Evolutionary conservation across 2,113 vertebrate genomes (phyloP), one percentile per base, ranked within the genome.

Genomic region (Melanostigma gelatinosum): DNA sequence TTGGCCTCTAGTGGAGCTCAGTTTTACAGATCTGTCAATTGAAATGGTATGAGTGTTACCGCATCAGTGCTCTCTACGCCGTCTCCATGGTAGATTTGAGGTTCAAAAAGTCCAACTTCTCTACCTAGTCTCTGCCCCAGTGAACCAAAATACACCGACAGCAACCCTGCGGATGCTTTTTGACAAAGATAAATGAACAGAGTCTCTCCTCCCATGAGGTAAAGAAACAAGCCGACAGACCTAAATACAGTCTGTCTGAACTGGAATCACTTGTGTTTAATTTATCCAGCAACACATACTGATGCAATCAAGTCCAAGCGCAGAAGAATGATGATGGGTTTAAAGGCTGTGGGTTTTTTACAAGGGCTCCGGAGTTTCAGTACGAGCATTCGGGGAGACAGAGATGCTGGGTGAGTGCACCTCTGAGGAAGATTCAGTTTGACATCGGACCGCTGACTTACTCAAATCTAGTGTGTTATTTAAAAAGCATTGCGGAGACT

Each of bases 261-360:
- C 46, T 6, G 42, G 7, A 84, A 62, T 58, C 66, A 42, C 72
- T 65, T 42, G 55, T 16, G 66, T 72, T 86, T 78, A 58, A 80
- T 78, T 84, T 64, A 60, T 32, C 32, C 34, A 15, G 44, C 52
- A 76, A 44, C 6, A 20, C n/a, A 16, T 24, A 38, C 66, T 71
- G 79, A 83, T 70, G 46, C 52, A 71, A 62, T 83, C 79, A 72
- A 44, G 62, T 46, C 66, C 42, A 29, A 73, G 68, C 16, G 75
- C 32, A 36, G 6, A 52, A 20, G 57, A 65, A 46, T 65, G 75
- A 75, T 48, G 63, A 54, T 46, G 38, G 29, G 6, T 46, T 46
- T 42, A 60, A 52, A 52, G 40, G 32, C 62, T 57, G 64, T 27
- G 64, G 64, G 18, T 13, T 46, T 46, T 46, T 46, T 46, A 44